Evolutionary conservation across 2,888 invertebrate genomes (phyloP).

Genomic region (Chironomus riparius): DNA sequence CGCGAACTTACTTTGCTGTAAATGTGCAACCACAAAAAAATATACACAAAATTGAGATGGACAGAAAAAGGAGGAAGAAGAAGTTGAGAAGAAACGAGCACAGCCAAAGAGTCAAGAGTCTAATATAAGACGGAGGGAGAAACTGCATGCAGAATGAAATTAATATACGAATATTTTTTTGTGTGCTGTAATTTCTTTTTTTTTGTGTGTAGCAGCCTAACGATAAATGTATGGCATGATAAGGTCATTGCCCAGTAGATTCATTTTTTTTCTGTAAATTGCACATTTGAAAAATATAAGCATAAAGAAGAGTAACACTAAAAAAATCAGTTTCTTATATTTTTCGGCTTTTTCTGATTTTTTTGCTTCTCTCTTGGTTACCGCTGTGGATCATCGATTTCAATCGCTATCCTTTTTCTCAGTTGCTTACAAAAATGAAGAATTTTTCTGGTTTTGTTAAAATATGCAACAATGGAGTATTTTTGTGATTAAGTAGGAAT

Average conservation of each 20-base stretch:
- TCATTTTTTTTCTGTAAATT: not conserved
- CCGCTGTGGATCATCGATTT: not conserved
- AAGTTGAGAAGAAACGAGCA: not conserved
- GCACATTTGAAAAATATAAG: constrained; percentile 13
- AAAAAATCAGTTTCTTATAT: not conserved
- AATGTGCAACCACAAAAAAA: not conserved
- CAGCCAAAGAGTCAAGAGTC: constrained; percentile 3
- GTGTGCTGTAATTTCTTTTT: not conserved
- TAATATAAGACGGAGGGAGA: constrained; percentile 14
- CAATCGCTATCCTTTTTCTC: not conserved
- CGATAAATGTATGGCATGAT: constrained; percentile 25
- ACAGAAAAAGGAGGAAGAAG: not conserved
- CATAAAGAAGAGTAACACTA: not conserved
- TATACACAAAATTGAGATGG: not conserved
- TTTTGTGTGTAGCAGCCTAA: constrained; percentile 19
- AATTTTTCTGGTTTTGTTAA: too few relatives aligned
- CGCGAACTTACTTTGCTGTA: too few relatives aligned
- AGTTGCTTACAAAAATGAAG: too few relatives aligned
- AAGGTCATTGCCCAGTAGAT: constrained; percentile 25
- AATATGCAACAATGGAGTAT: too few relatives aligned
- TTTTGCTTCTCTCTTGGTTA: not conserved
- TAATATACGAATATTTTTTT: not conserved
- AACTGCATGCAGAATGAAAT: constrained; percentile 8
- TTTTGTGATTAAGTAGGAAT: too few relatives aligned
- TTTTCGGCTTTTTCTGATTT: not conserved